These are phyloP conservation scores for Ochropleura plecta DNA, from an alignment of 2,888 invertebrate species.

Conservation along the genomic window DNA sequence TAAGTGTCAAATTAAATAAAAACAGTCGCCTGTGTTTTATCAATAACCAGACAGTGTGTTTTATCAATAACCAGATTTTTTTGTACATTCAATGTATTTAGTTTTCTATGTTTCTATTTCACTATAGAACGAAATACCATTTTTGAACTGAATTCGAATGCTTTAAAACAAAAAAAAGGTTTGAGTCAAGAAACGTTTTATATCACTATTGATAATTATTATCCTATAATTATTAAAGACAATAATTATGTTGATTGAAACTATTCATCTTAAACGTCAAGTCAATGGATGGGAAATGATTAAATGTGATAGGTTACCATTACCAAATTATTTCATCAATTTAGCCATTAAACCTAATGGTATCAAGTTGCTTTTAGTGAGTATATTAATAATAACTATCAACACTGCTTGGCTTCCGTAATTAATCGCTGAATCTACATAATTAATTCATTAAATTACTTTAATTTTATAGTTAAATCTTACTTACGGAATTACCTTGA, in stretches of 20 bases:
- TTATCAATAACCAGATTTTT: too few species aligned
- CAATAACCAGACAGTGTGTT: too few species aligned
- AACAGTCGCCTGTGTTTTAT: too few species aligned
- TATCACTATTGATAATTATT: too few species aligned
- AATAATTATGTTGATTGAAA: background rate
- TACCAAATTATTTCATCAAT: background rate
- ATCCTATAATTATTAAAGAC: too few species aligned
- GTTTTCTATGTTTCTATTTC: too few species aligned
- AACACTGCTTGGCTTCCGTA: constrained; percentile 9
- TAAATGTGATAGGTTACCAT: background rate
- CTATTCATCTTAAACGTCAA: background rate
- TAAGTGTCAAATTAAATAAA: too few species aligned
- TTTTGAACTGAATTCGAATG: too few species aligned
- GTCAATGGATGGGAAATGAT: background rate
- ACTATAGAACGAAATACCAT: too few species aligned
- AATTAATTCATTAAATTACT: constrained; percentile 14
- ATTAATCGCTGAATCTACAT: background rate
- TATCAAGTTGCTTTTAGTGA: background rate
- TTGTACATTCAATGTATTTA: too few species aligned
- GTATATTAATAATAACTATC: constrained; percentile 5
- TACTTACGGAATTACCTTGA: background rate
- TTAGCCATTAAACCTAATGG: background rate
- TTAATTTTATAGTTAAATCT: background rate
- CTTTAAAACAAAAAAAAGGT: too few species aligned
- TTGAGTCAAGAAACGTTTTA: too few species aligned